These are phyloP conservation scores for Nomia melanderi DNA, from an alignment of 1,140 invertebrate genomes.

Conservation along the genomic window DNA sequence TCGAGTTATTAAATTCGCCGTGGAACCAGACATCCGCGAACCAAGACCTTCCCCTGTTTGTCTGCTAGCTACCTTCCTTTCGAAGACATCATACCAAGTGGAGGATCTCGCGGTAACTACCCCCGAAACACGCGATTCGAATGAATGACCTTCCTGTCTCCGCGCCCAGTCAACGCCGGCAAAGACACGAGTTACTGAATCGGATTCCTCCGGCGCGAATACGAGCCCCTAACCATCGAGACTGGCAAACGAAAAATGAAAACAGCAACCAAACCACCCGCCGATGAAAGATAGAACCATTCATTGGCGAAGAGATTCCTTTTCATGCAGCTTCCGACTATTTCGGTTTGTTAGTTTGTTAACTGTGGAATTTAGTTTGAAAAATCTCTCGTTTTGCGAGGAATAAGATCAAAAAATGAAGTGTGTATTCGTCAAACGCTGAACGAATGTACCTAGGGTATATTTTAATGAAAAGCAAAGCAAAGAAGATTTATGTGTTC, in stretches of 20 bases:
- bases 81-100: no score
- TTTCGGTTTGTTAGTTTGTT: no score
- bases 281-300: background rate
- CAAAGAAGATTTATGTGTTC: no score
- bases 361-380: no score
- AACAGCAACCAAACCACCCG: no score
- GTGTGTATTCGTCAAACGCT: no score
- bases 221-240: background rate
- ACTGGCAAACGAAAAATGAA: background rate
- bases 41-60: background rate
- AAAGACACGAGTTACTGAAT: background rate
- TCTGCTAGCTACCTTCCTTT: no score
- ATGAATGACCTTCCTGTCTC: background rate
- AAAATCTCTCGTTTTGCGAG: no score
- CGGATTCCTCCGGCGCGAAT: background rate
- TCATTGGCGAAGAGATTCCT: background rate
- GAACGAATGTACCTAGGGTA: no score
- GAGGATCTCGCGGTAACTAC: background rate
- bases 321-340: background rate
- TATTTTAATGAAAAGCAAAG: no score
- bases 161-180: background rate
- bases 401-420: no score
- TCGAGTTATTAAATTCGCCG: slow-evolving; percentile 55
- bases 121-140: background rate
- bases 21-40: slow-evolving; percentile 8